phyloP scores from a whole-genome alignment of 2,113 vertebrate species.

The Trichomycterus rosablanca region DNA sequence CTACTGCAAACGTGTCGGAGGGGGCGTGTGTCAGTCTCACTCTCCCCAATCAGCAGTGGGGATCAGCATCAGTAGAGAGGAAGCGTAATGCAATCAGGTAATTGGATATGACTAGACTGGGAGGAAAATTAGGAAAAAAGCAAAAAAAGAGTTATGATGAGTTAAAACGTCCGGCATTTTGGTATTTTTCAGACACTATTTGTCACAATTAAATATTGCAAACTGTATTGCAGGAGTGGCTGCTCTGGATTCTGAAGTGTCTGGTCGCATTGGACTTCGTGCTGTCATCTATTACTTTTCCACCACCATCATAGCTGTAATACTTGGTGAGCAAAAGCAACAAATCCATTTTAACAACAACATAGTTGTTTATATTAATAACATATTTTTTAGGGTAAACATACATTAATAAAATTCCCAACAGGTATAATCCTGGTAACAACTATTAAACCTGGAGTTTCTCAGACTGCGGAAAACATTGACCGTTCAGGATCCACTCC shows the following conservation, averaged over 20 bases:
- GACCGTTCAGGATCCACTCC: constrained; percentile 81
- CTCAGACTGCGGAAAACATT: constrained; percentile 78
- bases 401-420: neutral
- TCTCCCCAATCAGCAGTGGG: too few species aligned
- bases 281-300: constrained; percentile 89
- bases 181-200: too few species aligned
- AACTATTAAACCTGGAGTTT: constrained; percentile 87
- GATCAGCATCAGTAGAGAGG: too few species aligned
- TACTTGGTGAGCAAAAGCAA: constrained; percentile 76
- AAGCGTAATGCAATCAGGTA: too few species aligned
- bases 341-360: neutral
- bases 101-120: too few species aligned
- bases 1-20: too few species aligned
- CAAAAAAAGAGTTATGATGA: too few species aligned
- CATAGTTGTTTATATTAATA: neutral
- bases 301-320: constrained; percentile 87
- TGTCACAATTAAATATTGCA: too few species aligned
- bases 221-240: constrained; percentile 79
- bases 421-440: constrained; percentile 90
- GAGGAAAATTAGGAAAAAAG: too few species aligned
- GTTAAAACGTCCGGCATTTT: too few species aligned
- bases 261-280: constrained; percentile 89
- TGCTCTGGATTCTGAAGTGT: constrained; percentile 87
- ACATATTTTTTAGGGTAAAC: neutral
- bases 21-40: too few species aligned